phyloP scores from a whole-genome alignment of 2,888 invertebrate genomes.

The Bursaphelenchus okinawaensis region DNA sequence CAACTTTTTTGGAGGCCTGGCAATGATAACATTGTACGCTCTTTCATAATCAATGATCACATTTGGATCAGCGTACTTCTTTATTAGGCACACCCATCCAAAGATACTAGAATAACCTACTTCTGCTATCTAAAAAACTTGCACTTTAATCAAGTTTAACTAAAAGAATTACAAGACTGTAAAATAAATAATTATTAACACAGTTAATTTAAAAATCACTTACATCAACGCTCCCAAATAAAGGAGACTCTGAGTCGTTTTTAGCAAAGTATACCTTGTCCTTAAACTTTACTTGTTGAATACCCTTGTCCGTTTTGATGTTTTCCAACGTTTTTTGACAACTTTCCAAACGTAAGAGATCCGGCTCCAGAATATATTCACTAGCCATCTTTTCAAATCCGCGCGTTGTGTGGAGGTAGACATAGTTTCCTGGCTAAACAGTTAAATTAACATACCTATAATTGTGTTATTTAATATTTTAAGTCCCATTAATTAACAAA shows the following conservation, averaged over 20 bases:
- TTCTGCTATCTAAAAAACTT: neutral
- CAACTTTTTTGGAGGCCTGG: neutral
- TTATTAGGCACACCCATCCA: neutral
- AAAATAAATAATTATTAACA: too few species aligned
- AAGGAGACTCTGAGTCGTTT: neutral
- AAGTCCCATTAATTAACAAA: too few species aligned
- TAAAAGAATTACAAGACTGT: too few species aligned
- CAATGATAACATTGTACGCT: neutral
- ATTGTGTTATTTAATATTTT: too few species aligned
- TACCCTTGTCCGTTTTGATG: neutral
- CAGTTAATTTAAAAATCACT: neutral
- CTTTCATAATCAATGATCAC: neutral
- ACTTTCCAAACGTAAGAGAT: too few species aligned
- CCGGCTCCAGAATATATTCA: too few species aligned
- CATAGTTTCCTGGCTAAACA: neutral
- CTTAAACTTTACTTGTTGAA: neutral
- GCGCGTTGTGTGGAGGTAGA: too few species aligned
- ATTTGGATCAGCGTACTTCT: neutral
- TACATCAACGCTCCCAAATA: neutral
- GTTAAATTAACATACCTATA: too few species aligned
- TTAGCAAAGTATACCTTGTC: neutral
- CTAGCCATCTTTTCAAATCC: too few species aligned
- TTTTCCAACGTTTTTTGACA: neutral
- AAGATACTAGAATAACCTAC: neutral
- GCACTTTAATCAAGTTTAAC: too few species aligned